Evolutionary conservation across 2,888 invertebrate genomes (phyloP).

Genomic region (Catotricha subobsoleta): DNA sequence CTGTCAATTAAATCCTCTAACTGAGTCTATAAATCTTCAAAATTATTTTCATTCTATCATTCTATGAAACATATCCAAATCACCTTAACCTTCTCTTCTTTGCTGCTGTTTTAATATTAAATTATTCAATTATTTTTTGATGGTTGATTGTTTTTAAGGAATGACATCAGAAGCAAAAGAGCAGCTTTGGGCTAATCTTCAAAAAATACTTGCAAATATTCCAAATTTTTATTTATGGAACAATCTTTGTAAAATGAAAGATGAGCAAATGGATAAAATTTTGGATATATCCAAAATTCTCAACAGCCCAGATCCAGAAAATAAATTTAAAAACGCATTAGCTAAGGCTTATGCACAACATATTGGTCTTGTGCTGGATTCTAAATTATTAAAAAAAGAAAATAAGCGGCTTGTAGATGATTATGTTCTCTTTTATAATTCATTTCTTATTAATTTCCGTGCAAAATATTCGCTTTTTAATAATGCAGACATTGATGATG

Average conservation of each 20-base stretch:
- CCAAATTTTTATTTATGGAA: constrained; percentile 23
- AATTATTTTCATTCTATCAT: too few relatives aligned
- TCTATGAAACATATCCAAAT: too few relatives aligned
- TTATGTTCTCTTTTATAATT: neutral
- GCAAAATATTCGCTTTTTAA: neutral
- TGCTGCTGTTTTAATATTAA: too few relatives aligned
- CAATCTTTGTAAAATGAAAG: neutral
- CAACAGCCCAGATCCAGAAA: neutral
- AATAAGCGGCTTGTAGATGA: neutral
- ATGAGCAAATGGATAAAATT: neutral
- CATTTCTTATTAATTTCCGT: neutral
- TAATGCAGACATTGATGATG: neutral
- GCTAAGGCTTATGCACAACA: neutral
- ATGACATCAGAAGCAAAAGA: too few relatives aligned
- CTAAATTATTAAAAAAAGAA: neutral
- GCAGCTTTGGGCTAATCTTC: constrained; percentile 21
- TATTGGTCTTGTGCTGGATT: neutral
- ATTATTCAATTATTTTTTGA: too few relatives aligned
- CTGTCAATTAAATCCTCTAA: too few relatives aligned
- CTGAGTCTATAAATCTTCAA: too few relatives aligned
- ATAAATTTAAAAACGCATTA: neutral
- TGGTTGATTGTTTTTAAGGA: too few relatives aligned
- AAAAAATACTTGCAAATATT: constrained; percentile 19
- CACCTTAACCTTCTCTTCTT: too few relatives aligned
- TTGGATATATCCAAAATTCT: neutral